These are phyloP conservation scores for Lepus americanus DNA, from an alignment of 2,113 vertebrate species.

Conservation along the genomic window DNA sequence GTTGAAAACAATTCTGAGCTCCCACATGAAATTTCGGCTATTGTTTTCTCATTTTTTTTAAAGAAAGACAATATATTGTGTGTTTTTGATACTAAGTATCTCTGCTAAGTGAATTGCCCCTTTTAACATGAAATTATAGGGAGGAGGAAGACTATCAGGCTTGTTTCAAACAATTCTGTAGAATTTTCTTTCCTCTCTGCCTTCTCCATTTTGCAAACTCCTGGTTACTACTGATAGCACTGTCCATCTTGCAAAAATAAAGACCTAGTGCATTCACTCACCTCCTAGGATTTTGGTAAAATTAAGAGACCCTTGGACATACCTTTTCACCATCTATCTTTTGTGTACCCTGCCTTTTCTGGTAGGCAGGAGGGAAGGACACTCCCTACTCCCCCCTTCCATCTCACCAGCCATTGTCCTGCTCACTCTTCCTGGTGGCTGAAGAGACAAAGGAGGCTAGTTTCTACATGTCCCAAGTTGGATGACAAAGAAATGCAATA, in stretches of 20 bases:
- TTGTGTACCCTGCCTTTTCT: rapidly evolving
- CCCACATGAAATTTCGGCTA: background rate
- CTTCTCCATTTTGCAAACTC: background rate
- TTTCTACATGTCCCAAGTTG: background rate
- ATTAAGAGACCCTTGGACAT: background rate
- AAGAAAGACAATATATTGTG: background rate
- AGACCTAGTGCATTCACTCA: background rate
- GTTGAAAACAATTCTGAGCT: background rate
- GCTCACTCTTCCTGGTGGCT: background rate
- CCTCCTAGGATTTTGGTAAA: background rate
- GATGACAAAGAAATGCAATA: background rate
- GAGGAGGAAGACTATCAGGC: background rate
- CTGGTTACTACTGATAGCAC: background rate
- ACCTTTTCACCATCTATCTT: background rate
- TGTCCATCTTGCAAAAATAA: background rate
- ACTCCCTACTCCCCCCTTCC: no score
- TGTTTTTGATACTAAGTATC: background rate
- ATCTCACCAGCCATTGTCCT: background rate
- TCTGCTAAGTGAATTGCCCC: background rate
- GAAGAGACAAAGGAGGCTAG: background rate
- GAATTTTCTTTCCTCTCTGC: background rate
- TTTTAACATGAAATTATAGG: background rate
- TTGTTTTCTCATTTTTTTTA: background rate
- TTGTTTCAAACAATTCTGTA: background rate
- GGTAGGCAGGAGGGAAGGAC: no score